Evolutionary conservation across 2,113 vertebrate genomes (phyloP).

Genomic region (Anhinga anhinga): DNA sequence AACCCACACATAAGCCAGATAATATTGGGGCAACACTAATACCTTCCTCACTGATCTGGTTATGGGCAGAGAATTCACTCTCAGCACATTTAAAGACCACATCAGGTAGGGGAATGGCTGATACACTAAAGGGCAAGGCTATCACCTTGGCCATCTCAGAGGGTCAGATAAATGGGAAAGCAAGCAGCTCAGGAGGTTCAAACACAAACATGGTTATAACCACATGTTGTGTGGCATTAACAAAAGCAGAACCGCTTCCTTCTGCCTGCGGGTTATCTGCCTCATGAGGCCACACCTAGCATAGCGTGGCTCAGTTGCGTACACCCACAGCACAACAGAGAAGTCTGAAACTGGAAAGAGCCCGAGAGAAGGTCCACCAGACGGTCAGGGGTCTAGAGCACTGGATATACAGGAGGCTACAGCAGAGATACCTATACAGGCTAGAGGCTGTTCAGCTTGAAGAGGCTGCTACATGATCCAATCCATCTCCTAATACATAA

Average conservation of each 20-base stretch:
- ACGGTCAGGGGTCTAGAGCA: background rate
- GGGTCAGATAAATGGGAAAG: rapidly evolving
- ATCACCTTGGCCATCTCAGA: background rate
- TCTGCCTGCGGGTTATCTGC: background rate
- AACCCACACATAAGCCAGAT: rapidly evolving
- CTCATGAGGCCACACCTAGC: background rate
- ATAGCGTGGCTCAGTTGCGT: background rate
- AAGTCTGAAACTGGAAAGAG: background rate
- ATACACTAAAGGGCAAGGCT: too few species aligned
- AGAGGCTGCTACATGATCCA: background rate
- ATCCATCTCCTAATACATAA: background rate
- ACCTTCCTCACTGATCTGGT: background rate
- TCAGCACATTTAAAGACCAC: rapidly evolving
- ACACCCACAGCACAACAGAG: background rate
- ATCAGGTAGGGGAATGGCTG: background rate
- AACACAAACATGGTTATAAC: background rate
- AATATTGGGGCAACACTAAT: background rate
- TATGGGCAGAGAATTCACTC: background rate
- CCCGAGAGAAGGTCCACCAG: background rate
- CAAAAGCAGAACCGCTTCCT: background rate
- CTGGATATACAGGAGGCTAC: rapidly evolving
- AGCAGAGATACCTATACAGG: rapidly evolving
- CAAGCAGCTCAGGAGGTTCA: background rate
- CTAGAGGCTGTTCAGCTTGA: background rate
- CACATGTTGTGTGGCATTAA: background rate